Evolutionary conservation across 2,797 vertebrate genomes (phyloP).

Genomic region (Clangula hyemalis): DNA sequence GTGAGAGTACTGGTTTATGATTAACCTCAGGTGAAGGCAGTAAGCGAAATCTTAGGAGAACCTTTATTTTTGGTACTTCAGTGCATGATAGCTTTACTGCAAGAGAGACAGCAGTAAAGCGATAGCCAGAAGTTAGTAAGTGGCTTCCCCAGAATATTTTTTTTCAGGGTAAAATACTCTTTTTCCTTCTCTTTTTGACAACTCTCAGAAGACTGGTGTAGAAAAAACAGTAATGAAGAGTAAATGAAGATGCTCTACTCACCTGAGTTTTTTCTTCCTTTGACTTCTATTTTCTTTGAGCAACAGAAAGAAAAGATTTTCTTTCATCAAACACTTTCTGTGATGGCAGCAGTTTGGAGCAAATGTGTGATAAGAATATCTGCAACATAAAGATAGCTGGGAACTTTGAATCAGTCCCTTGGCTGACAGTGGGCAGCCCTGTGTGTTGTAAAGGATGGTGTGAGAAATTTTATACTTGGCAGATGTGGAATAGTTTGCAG

Average conservation of each 20-base stretch:
- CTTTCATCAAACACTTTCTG: not conserved
- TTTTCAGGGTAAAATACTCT: not conserved
- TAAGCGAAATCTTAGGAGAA: not conserved
- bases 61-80: not conserved
- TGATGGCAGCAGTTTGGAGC: not conserved
- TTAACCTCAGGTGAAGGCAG: not conserved
- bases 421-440: not conserved
- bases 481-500: not conserved
- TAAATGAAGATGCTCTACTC: not conserved
- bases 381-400: not conserved
- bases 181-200: not conserved
- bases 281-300: not conserved
- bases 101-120: not conserved
- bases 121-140: not conserved
- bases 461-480: not conserved
- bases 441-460: not conserved
- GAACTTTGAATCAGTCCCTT: not conserved
- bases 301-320: not conserved
- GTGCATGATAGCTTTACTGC: not conserved
- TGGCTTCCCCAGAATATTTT: not conserved
- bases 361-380: slow-evolving; percentile 29
- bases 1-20: not conserved
- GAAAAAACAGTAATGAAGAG: not conserved
- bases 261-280: not conserved
- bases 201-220: not conserved